Conservation (phyloP, 2,797 vertebrate genomes). For the Mus minutoides region DNA sequence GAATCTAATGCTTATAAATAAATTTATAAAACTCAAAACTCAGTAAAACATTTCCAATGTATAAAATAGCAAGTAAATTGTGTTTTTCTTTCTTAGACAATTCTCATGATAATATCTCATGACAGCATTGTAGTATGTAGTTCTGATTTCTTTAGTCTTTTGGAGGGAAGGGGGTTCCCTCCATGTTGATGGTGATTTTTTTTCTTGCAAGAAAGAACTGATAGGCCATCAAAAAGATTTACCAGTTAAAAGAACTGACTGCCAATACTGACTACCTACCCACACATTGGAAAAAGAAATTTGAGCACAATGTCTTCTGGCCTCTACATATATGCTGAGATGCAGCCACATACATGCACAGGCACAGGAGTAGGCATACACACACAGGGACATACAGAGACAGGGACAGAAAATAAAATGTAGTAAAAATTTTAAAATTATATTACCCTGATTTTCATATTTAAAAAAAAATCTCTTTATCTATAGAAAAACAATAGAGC, state of each 20-base stretch:
- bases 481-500: constrained; percentile 41
- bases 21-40: constrained; percentile 47
- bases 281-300: not conserved
- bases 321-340: not conserved
- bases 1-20: constrained; percentile 55
- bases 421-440: not conserved
- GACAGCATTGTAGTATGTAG: not conserved
- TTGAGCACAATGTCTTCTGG: not conserved
- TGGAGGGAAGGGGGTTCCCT: not conserved
- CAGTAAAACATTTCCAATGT: constrained; percentile 15
- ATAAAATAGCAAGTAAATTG: constrained; percentile 28
- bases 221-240: not conserved
- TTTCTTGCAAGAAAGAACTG: constrained; percentile 27
- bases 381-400: not conserved
- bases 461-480: not conserved
- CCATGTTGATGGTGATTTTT: not conserved
- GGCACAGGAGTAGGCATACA: not conserved
- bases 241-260: not conserved
- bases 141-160: constrained; percentile 19
- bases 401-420: not conserved
- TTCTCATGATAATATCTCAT: not conserved
- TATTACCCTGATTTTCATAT: not conserved
- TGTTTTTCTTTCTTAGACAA: not conserved
- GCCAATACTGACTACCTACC: not conserved
- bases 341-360: not conserved